phyloP scores from a whole-genome alignment of 2,888 invertebrate genomes.

The Erpobdella octoculata region DNA sequence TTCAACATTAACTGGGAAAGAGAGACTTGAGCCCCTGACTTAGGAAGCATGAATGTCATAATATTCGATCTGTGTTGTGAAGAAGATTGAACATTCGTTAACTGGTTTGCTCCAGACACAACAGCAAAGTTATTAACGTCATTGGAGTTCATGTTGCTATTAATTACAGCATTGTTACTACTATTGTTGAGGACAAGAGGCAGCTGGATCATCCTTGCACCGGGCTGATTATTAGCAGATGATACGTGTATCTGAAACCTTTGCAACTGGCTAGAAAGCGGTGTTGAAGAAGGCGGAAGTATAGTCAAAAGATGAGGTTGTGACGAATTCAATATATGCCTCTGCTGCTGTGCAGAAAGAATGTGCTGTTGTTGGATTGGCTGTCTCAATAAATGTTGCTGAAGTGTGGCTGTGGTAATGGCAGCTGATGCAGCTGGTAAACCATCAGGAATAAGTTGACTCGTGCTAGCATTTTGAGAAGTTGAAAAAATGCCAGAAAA shows the following conservation, averaged over 20 bases:
- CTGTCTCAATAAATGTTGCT: conserved; percentile 1
- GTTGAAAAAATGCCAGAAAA: background rate
- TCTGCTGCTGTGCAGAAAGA: background rate
- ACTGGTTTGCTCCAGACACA: background rate
- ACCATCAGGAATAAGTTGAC: background rate
- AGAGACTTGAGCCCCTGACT: background rate
- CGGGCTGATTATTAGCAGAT: conserved; percentile 8
- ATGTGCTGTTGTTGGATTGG: conserved; percentile 1
- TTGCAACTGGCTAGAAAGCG: background rate
- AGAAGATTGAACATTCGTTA: background rate
- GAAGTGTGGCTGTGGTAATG: background rate
- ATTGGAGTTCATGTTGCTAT: conserved; percentile 3
- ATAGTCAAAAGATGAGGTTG: background rate
- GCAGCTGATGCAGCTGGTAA: background rate
- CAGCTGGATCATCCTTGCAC: conserved; percentile 4
- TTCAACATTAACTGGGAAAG: conserved; percentile 14
- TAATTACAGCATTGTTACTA: conserved; percentile 10
- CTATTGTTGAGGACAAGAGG: conserved; percentile 10
- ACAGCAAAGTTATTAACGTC: background rate
- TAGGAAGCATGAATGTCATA: conserved; percentile 13
- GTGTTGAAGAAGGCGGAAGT: background rate
- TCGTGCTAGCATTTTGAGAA: background rate
- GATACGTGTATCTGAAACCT: background rate
- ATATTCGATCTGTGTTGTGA: background rate
- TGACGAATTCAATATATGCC: background rate